phyloP scores from a whole-genome alignment of 2,113 vertebrate genomes.

The Burhinus bistriatus region DNA sequence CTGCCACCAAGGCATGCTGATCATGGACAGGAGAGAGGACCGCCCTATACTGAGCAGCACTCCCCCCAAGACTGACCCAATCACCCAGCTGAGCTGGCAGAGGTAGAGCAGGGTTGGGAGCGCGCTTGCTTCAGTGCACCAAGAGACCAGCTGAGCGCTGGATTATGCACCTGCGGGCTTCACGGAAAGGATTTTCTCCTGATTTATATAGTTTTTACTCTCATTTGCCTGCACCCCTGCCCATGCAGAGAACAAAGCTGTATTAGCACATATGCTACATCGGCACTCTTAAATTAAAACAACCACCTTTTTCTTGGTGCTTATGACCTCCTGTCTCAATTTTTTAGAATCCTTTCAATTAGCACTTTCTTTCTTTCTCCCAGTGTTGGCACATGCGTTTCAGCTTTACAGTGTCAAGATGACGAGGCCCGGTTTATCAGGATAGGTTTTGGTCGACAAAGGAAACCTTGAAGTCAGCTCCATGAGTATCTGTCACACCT shows the following conservation, averaged over 20 bases:
- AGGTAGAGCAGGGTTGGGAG: background rate
- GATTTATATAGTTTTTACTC: background rate
- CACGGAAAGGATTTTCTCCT: background rate
- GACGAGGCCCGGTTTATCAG: background rate
- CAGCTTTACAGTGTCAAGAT: background rate
- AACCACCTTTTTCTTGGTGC: background rate
- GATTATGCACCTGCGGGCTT: background rate
- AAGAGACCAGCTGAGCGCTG: background rate
- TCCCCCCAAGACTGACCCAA: background rate
- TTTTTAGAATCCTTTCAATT: background rate
- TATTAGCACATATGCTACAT: background rate
- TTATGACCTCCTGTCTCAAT: background rate
- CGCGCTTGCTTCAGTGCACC: background rate
- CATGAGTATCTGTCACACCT: background rate
- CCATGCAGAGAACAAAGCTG: background rate
- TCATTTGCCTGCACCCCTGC: background rate
- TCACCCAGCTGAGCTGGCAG: background rate
- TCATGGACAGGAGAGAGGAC: accelerated
- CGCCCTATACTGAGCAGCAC: background rate
- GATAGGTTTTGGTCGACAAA: background rate
- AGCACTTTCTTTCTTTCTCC: background rate
- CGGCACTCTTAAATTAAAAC: background rate
- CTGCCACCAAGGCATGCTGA: background rate
- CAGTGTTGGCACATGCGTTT: background rate
- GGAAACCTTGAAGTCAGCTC: background rate